A percentile compares a stretch with the other conserved stretches of the same genome.
phyloP scores from a whole-genome alignment of 2,113 vertebrate genomes.

The Menidia beryllina region DNA sequence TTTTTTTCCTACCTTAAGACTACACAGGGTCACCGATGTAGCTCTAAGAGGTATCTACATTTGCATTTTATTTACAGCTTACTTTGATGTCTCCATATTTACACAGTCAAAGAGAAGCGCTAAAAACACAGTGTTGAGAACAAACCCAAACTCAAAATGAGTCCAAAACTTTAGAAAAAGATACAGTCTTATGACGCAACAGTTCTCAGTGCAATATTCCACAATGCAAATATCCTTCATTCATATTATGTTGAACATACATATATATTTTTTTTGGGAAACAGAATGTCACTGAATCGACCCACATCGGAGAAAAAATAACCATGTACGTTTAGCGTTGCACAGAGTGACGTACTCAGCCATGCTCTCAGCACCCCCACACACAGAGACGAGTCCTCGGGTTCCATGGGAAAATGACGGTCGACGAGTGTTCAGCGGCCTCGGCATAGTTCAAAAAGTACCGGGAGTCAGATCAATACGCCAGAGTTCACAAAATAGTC shows the following conservation, averaged over 20 bases:
- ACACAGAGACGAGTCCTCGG: slow-evolving; percentile 51
- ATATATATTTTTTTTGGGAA: slow-evolving; percentile 51
- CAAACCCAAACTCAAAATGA: slow-evolving; percentile 79
- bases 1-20: slow-evolving; percentile 95
- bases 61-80: slow-evolving; percentile 97
- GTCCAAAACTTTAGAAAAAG: slow-evolving; percentile 78
- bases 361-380: slow-evolving; percentile 49
- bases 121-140: slow-evolving; percentile 86
- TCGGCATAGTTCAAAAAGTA: slow-evolving; percentile 61
- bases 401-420: slow-evolving; percentile 50
- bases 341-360: slow-evolving; percentile 72
- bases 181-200: slow-evolving; percentile 75
- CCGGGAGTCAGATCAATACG: slow-evolving; percentile 52
- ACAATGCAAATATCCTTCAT: slow-evolving; percentile 83
- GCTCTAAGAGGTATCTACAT: slow-evolving; percentile 98
- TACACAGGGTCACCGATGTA: slow-evolving; percentile 93
- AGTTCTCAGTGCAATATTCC: slow-evolving; percentile 80
- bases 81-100: slow-evolving; percentile 87
- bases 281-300: slow-evolving; percentile 71
- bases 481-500: slow-evolving; percentile 45
- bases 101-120: slow-evolving; percentile 93
- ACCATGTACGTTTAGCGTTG: slow-evolving; percentile 56
- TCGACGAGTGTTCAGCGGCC: slow-evolving; percentile 44
- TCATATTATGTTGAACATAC: slow-evolving; percentile 74
- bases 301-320: slow-evolving; percentile 47